Percentiles rank a stretch among this genome's conserved stretches.
These are phyloP conservation scores for Eptesicus fuscus DNA, from an alignment of 2,113 vertebrate genomes.

Conservation along the genomic window DNA sequence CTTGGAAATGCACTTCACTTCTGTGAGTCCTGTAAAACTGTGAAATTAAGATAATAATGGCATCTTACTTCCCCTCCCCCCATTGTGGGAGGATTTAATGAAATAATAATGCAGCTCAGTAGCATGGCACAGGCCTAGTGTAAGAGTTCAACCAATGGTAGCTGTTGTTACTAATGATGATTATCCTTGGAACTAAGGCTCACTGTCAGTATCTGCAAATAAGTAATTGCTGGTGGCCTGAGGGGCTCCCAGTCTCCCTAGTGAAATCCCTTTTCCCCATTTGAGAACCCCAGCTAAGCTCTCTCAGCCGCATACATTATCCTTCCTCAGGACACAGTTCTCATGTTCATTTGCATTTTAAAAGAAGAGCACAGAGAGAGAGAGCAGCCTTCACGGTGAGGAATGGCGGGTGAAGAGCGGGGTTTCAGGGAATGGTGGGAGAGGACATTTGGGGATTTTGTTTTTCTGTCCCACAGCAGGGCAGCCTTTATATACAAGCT, in stretches of 20 bases:
- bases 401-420: background rate
- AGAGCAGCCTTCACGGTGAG: background rate
- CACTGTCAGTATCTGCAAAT: background rate
- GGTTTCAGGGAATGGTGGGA: background rate
- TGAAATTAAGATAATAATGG: background rate
- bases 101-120: background rate
- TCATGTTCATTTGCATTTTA: background rate
- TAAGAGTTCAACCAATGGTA: background rate
- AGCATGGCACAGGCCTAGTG: background rate
- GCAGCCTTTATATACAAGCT: background rate
- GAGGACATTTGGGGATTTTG: background rate
- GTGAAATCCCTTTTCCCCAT: background rate
- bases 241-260: background rate
- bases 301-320: background rate
- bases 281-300: background rate
- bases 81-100: background rate
- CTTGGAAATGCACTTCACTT: background rate
- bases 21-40: background rate
- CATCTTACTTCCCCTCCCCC: accelerated
- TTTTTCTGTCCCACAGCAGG: background rate
- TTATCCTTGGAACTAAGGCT: background rate
- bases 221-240: background rate
- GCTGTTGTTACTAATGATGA: background rate
- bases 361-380: background rate
- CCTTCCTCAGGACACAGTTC: background rate